Base-by-base conservation (phyloP, 2,888 invertebrate genomes). In the Drosophila recens region DNA sequence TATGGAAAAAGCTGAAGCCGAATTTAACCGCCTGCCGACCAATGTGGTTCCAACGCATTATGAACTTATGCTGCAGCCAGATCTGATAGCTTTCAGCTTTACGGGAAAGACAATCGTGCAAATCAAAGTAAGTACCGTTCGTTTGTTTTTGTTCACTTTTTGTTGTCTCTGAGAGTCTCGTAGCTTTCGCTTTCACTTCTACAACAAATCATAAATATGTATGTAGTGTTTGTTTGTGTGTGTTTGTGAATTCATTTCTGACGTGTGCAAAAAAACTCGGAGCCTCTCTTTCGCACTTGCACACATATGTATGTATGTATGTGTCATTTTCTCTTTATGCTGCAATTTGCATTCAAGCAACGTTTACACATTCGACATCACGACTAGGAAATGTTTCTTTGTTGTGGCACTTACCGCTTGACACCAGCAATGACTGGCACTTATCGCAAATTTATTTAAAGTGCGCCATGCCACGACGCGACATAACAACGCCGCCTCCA, bases 41-140 rank as follows among this genome's bases (percentile, higher is more conserved):
- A 94, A 94, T 93, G 96, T 98, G 72, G 94, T 95, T 89, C 99
- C 99, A 53, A 94, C 94, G 91, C 97, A 98, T 93, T 99, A 99
- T 93, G 94, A 95, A 90, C 94, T 99, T 87, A 94, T 95, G 89
- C 94, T 99, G 82, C 95, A 95, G 90, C 98, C 99, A 40, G 95
- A 98, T 94, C 94, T 99, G 79, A 94, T 95, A 87, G 95, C 95
- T 89, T 97, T 98, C 91, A 95, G 95, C 79, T 99, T 98, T 93
- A 95, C 95, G 86, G 99, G 98, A 82, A 95, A 94, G 90, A 96
- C 97, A 87, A 94, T 95, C 90, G 95, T 98, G 90, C 94, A 96
- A 93, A 94, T 99, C 93, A 95, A 96, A 95, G 98, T 98, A 94
- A 90, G 91, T 90, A 75, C 72, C 72, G 68, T 62, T 66, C 27